A percentile compares a stretch with the other conserved stretches of the same genome.
Evolutionary conservation across 2,888 invertebrate species (phyloP).

Genomic region (Epirrhoe alternata): DNA sequence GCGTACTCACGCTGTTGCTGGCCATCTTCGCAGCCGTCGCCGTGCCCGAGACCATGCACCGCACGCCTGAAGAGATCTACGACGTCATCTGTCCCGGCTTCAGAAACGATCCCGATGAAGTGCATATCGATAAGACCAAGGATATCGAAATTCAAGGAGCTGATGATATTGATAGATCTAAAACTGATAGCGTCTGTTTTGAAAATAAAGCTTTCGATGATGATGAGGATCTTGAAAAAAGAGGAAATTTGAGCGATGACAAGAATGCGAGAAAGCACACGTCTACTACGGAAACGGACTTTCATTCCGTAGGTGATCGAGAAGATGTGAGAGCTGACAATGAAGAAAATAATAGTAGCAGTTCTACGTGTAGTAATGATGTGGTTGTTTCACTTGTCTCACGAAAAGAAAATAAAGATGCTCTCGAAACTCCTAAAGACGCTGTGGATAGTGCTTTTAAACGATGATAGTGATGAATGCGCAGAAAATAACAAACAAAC

Average conservation of each 20-base stretch:
- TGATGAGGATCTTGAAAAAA: neutral
- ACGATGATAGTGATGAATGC: neutral
- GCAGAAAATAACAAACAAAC: neutral
- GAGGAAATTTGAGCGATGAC: neutral
- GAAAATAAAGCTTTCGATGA: neutral
- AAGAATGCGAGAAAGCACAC: neutral
- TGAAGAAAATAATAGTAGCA: neutral
- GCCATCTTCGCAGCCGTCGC: conserved; percentile 47
- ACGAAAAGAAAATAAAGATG: neutral
- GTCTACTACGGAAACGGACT: neutral
- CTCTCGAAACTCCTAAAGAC: neutral
- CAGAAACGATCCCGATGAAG: neutral
- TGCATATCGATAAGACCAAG: neutral
- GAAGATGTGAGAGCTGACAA: neutral
- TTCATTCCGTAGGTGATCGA: neutral
- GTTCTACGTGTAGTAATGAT: neutral
- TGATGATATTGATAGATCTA: neutral
- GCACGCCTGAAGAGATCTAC: conserved; percentile 56
- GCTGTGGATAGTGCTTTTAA: neutral
- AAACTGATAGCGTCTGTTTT: neutral
- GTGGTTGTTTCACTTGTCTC: neutral
- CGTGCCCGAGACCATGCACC: conserved; percentile 62
- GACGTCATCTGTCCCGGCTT: conserved; percentile 34
- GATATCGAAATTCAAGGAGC: no score
- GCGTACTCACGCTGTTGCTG: conserved; percentile 51